Evolutionary conservation across 2,888 invertebrate species (phyloP).

Genomic region (Meganola albula): DNA sequence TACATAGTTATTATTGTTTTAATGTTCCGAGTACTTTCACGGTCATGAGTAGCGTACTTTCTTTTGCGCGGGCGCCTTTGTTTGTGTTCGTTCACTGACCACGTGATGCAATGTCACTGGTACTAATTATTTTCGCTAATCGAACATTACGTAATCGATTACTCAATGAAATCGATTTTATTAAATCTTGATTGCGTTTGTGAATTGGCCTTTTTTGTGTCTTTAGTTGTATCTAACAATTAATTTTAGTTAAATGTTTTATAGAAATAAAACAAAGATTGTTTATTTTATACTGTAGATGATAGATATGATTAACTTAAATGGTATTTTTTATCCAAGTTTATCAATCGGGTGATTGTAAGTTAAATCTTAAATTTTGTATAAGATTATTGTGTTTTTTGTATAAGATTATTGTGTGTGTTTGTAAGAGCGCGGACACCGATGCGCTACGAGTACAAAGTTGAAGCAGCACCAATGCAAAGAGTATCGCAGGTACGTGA

Average conservation of each 20-base stretch:
- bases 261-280: no score
- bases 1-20: constrained; percentile 46
- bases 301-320: no score
- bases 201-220: no score
- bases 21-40: constrained; percentile 58
- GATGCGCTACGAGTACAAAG: neutral
- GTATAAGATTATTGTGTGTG: no score
- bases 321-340: no score
- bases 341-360: no score
- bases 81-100: constrained; percentile 24
- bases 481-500: constrained; percentile 1
- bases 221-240: no score
- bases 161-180: constrained; percentile 18
- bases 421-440: neutral
- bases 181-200: constrained; percentile 10
- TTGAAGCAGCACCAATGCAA: neutral
- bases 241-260: no score
- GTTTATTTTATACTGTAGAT: no score
- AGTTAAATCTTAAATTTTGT: no score
- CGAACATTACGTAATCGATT: constrained; percentile 25
- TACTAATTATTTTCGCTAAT: constrained; percentile 30
- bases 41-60: constrained; percentile 62
- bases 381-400: no score
- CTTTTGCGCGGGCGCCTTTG: constrained; percentile 40
- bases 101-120: constrained; percentile 32